Base-by-base conservation (phyloP, 2,888 invertebrate species). In the Perdita meconis region DNA sequence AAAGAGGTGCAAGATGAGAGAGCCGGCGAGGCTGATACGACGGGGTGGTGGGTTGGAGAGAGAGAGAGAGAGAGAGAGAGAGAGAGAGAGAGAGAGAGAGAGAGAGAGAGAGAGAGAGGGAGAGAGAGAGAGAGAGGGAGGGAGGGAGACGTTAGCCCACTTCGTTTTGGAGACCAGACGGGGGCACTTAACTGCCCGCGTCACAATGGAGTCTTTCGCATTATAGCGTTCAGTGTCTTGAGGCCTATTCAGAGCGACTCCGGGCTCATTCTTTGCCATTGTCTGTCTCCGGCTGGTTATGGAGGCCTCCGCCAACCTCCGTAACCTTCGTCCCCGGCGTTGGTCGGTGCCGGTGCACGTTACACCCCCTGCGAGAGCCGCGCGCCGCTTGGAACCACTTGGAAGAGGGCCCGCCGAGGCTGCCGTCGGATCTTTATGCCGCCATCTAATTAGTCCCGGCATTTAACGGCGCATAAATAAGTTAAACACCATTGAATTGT, bases 171-270 rank as follows among this genome's bases (percentile, higher is more conserved):
- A 86, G 86, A 83, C 87, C 86, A 89, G 88, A 86, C 87, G 83
- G 87, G 88, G 89, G 89, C 90, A 91, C 91, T 92, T 91, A 92
- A 91, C 89, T 90, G 90, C 89, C 90, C 89, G 88, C 80, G 71
- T 85, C 86, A 91, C 91, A 92, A 91, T 91, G 88, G 89, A 89
- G 88, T 89, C 88, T 88, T 90, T 87, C 87, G 89, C 89, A 90
- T 91, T 90, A 91, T 88, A 88, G 87, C 89, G 87, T 88, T 90
- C 89, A 89, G 88, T 90, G 90, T 90, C 91, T 91, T 86, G 88
- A 89, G 90, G 90, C 90, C 90, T 90, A 90, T 90, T 91, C 90
- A 90, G 79, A 79, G 83, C 81, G 88, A 87, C 89, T 89, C 87
- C 78, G 72, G 42, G 89, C 89, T 88, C 83, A 90, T 91, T 90